Evolutionary conservation across 1,140 invertebrate genomes (phyloP).

Genomic region (Campoletis sonorensis): DNA sequence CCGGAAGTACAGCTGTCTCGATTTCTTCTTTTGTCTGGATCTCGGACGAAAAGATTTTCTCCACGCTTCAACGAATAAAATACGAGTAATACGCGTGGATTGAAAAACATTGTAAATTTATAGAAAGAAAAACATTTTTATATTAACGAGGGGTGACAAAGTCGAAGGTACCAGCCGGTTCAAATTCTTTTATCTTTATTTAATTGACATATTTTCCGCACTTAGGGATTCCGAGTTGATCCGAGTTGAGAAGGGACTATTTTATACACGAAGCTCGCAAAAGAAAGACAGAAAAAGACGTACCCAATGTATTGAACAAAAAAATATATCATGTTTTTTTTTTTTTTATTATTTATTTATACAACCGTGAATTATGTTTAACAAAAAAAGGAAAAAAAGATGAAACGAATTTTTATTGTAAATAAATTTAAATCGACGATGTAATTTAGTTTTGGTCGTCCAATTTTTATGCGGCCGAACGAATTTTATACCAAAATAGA

Average conservation of each 20-base stretch:
- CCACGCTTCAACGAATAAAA: background rate
- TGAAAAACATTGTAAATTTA: background rate
- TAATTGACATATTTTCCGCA: constrained; percentile 19
- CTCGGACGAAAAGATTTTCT: background rate
- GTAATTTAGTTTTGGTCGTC: background rate
- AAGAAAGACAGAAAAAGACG: background rate
- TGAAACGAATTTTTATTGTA: background rate
- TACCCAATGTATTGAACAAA: background rate
- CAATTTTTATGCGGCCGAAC: background rate
- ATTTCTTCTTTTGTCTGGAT: no score
- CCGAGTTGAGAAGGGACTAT: background rate
- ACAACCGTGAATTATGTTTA: constrained; percentile 9
- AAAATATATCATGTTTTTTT: background rate
- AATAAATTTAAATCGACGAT: background rate
- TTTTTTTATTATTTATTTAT: background rate
- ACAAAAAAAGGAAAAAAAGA: background rate
- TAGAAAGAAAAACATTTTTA: background rate
- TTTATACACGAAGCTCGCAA: constrained; percentile 4
- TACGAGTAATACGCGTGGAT: background rate
- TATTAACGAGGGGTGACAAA: background rate
- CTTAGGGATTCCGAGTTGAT: constrained; percentile 18
- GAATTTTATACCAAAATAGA: background rate
- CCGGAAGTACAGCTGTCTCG: no score
- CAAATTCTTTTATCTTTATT: constrained; percentile 1
- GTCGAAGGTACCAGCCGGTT: background rate